These are phyloP conservation scores for Pyrrhosoma nymphula DNA, from an alignment of 2,888 invertebrate genomes.

Conservation along the genomic window DNA sequence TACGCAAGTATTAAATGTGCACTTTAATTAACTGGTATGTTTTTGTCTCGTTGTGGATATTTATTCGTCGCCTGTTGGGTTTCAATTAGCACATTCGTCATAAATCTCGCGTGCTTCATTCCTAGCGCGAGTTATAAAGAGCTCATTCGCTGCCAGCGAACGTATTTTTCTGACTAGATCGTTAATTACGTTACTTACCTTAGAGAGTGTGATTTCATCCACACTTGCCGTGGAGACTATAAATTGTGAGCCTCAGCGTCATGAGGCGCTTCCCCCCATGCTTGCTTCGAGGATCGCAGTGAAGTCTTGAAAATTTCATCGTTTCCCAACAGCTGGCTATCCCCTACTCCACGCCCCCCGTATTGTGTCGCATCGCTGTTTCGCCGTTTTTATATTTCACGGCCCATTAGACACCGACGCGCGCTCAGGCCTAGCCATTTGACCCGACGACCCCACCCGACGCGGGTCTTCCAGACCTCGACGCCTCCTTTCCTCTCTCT, in stretches of 20 bases:
- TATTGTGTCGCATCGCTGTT: background rate
- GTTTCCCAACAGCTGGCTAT: background rate
- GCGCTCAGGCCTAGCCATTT: background rate
- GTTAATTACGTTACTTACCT: background rate
- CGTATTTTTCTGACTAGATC: background rate
- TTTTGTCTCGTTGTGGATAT: background rate
- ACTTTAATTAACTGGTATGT: background rate
- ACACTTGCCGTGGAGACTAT: background rate
- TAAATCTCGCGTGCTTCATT: background rate
- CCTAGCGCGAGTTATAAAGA: background rate
- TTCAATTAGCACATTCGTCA: background rate
- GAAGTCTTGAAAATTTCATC: background rate
- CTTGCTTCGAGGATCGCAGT: background rate
- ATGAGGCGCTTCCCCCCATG: background rate
- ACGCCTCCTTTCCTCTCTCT: background rate
- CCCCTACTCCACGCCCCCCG: background rate
- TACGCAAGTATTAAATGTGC: background rate
- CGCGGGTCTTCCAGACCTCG: background rate
- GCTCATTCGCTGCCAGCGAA: background rate
- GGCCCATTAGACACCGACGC: slow-evolving; percentile 30
- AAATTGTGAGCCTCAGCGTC: background rate
- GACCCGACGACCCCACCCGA: background rate
- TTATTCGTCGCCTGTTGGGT: background rate
- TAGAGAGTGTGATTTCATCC: background rate
- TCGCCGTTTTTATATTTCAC: background rate